A percentile compares a stretch with the other conserved stretches of the same genome.
phyloP scores from a whole-genome alignment of 2,888 invertebrate species.

The Luperina testacea region DNA sequence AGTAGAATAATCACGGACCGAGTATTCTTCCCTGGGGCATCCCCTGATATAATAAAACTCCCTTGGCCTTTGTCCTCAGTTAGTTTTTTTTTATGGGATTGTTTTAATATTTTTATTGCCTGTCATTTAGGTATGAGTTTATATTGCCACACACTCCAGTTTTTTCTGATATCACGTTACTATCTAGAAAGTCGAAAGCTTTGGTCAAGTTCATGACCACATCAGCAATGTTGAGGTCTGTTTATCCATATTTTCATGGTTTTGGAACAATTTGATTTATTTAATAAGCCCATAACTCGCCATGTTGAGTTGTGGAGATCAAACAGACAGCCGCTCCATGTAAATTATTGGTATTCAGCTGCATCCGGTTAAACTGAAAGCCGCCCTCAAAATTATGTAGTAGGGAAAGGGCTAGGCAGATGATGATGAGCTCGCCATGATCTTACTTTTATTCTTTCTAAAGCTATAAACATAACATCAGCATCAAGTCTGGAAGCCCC shows the following conservation, averaged over 20 bases:
- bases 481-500: too few relatives aligned
- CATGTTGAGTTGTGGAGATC: not conserved
- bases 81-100: not conserved
- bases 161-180: not conserved
- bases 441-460: not conserved
- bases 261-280: not conserved
- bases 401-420: not conserved
- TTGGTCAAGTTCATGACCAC: not conserved
- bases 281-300: not conserved
- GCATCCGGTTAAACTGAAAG: not conserved
- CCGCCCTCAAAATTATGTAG: not conserved
- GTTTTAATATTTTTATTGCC: not conserved
- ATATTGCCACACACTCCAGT: not conserved
- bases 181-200: constrained; percentile 12
- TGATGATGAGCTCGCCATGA: not conserved
- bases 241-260: not conserved
- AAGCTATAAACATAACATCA: too few relatives aligned
- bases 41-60: not conserved
- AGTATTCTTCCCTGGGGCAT: constrained; percentile 11
- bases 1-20: not conserved
- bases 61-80: not conserved
- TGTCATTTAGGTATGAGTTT: not conserved
- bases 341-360: not conserved
- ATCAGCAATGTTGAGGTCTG: not conserved
- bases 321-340: not conserved